Evolutionary conservation across 2,888 invertebrate genomes (phyloP), one percentile per base, ranked within the genome.

Genomic region (Drosophila vallismaia): DNA sequence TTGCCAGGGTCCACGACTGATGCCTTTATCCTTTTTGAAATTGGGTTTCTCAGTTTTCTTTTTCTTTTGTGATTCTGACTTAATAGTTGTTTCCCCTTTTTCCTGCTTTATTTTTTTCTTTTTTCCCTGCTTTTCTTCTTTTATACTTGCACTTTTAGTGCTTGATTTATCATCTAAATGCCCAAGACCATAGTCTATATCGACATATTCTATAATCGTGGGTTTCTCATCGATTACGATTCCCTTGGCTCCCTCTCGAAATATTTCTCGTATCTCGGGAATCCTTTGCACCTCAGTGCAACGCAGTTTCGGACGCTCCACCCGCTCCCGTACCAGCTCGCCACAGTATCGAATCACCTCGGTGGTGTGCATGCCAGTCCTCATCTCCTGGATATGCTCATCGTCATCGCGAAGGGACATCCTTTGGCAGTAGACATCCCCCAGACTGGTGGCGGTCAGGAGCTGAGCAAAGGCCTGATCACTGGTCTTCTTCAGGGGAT

Each of bases 391-490:
- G 3, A 62, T 44, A 12, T 38, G 45, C 0, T 59, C 78, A 48
- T 28, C 62, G 46, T 71, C 74, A 10, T 51, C 70, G 10, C 68
- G 82, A 6, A 29, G 45, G 31, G 49, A 86, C 42, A 24, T 71
- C 60, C 79, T 84, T 55, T 83, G 82, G n/a, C 76, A 74, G 54
- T 42, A 89, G 0, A 91, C 53, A 48, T 91, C 91, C 0, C 91
- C 91, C 38, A 86, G 67, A 4, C 90, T 90, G 45, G 80, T 91
- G n/a, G 86, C 71, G 0, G 79, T 87, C 1, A 91, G 40, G 0
- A 91, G 66, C 5, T 81, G 71, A 0, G 85, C 75, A 29, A 77
- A 76, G 0, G 79, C 63, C 0, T 66, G 51, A 28, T 80, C 69
- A 14, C 19, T 66, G 14, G 80, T 50, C 0, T 55, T 48, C 3